A percentile compares a stretch with the other conserved stretches of the same genome.
These are phyloP conservation scores for Baronia brevicornis DNA, from an alignment of 2,888 invertebrate genomes.

Conservation along the genomic window DNA sequence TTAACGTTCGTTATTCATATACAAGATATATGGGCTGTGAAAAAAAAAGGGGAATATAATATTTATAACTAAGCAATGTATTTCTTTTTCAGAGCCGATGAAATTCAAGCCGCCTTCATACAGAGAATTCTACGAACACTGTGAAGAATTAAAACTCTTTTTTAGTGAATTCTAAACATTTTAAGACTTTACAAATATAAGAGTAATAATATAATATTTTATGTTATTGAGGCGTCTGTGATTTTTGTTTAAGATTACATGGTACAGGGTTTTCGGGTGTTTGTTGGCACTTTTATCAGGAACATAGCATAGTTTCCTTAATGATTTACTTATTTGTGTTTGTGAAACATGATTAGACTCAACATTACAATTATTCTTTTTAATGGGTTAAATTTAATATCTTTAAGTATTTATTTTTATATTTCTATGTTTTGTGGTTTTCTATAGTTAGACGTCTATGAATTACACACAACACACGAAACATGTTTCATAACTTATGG, in stretches of 20 bases:
- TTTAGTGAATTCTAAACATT: slow-evolving; percentile 5
- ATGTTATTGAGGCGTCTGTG: slow-evolving; percentile 32
- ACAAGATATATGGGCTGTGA: no score
- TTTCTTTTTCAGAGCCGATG: slow-evolving; percentile 55
- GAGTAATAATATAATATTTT: slow-evolving; percentile 11
- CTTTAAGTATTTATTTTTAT: no score
- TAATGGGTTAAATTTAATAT: no score
- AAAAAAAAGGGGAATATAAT: no score
- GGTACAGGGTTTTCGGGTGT: slow-evolving; percentile 19
- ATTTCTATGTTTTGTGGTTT: no score
- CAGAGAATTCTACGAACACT: slow-evolving; percentile 42
- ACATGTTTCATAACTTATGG: slow-evolving; percentile 1
- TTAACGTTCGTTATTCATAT: no score
- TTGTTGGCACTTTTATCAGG: slow-evolving; percentile 7
- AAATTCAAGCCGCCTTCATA: slow-evolving; percentile 60
- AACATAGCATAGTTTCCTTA: background rate
- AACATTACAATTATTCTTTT: no score
- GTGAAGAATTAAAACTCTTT: slow-evolving; percentile 17
- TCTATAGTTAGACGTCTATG: slow-evolving; percentile 1
- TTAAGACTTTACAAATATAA: slow-evolving; percentile 15
- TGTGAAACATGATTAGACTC: background rate
- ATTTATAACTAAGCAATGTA: no score
- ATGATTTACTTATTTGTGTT: slow-evolving; percentile 2
- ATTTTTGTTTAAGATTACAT: slow-evolving; percentile 26
- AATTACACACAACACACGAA: no score